Conservation (phyloP, 1,140 invertebrate species). For the Diachasma alloeum region DNA sequence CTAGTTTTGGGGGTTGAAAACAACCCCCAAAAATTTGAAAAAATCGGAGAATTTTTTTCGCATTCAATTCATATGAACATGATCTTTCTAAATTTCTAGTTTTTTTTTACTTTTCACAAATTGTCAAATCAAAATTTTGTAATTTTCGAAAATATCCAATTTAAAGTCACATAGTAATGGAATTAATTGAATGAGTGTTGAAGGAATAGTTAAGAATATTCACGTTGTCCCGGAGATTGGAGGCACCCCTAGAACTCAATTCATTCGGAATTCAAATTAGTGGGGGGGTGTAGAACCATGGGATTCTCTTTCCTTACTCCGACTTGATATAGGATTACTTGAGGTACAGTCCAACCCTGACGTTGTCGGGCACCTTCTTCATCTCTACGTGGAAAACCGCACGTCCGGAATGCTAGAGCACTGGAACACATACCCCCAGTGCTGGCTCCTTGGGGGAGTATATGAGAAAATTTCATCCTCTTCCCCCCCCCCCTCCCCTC, state of each 20-base stretch:
- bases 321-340: not conserved
- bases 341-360: not conserved
- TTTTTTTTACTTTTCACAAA: not conserved
- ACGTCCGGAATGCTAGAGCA: not conserved
- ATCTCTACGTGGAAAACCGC: slow-evolving; percentile 2
- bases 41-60: no score
- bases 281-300: slow-evolving; percentile 14
- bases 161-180: no score
- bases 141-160: not conserved
- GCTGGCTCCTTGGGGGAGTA: not conserved
- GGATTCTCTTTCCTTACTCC: slow-evolving; percentile 13
- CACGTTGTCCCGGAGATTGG: slow-evolving; percentile 28
- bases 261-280: slow-evolving; percentile 54
- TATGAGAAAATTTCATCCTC: slow-evolving; percentile 5
- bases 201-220: not conserved
- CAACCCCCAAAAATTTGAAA: no score
- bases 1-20: no score
- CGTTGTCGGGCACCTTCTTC: slow-evolving; percentile 13
- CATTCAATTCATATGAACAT: no score
- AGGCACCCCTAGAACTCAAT: slow-evolving; percentile 44
- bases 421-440: not conserved
- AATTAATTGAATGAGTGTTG: not conserved
- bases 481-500: not conserved
- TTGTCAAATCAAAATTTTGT: not conserved
- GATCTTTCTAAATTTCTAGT: no score